Conservation (phyloP, 2,113 vertebrate species). For the Vulpes ferrilata region DNA sequence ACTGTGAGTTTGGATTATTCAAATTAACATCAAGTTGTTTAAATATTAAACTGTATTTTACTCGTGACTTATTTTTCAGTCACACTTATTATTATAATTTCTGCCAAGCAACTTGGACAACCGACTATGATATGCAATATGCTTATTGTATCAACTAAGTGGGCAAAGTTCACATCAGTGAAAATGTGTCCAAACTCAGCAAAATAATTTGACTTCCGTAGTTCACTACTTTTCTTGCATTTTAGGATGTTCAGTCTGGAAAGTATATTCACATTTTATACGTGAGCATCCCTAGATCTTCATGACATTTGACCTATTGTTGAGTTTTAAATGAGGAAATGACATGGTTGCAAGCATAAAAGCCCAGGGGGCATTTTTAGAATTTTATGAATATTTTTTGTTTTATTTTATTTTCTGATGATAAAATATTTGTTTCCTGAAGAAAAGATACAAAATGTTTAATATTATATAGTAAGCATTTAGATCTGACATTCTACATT, state of each 20-base stretch:
- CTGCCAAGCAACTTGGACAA: slow-evolving; percentile 10
- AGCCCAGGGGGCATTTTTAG: slow-evolving; percentile 46
- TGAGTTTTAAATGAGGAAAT: slow-evolving; percentile 52
- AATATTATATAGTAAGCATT: not conserved
- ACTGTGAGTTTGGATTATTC: slow-evolving; percentile 44
- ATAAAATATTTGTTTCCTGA: slow-evolving; percentile 54
- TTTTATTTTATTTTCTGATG: slow-evolving; percentile 58
- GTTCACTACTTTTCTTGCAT: not conserved
- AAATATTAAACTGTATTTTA: slow-evolving; percentile 63
- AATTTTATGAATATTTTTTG: slow-evolving; percentile 41
- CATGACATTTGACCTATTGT: slow-evolving; percentile 68
- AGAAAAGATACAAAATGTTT: not conserved
- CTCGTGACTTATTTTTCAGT: slow-evolving; percentile 59
- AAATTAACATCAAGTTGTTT: slow-evolving; percentile 67
- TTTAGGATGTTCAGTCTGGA: not conserved
- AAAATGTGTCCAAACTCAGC: not conserved
- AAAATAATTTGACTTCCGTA: not conserved
- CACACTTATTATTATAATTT: slow-evolving; percentile 54
- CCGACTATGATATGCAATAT: not conserved
- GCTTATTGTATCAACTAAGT: not conserved
- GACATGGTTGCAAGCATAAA: not conserved
- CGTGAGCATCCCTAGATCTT: not conserved
- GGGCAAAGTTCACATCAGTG: not conserved
- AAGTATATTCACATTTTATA: not conserved
- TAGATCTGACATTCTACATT: not conserved